A percentile compares a stretch with the other conserved stretches of the same genome.
Conservation (phyloP, 2,888 invertebrate genomes). For the Pristionchus japonicus region DNA sequence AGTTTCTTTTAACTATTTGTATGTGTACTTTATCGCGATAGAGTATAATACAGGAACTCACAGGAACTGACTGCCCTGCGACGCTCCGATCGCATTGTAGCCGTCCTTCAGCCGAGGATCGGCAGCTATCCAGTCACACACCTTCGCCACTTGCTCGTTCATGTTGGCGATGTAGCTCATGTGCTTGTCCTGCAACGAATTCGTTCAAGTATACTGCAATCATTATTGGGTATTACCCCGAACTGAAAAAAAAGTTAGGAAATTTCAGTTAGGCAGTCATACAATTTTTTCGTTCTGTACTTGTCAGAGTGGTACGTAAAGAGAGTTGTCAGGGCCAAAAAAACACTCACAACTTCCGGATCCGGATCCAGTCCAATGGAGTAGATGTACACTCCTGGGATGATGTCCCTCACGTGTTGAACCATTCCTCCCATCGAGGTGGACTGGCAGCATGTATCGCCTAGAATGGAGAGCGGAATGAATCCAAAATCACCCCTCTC, state of each 20-base stretch:
- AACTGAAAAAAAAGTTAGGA: too few relatives aligned
- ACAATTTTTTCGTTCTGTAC: too few relatives aligned
- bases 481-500: neutral
- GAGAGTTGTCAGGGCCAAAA: too few relatives aligned
- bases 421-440: constrained; percentile 89
- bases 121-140: constrained; percentile 80
- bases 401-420: constrained; percentile 82
- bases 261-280: too few relatives aligned
- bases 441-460: constrained; percentile 92
- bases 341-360: constrained; percentile 66
- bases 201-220: neutral
- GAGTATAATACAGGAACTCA: constrained; percentile 78
- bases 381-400: constrained; percentile 87
- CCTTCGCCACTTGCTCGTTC: constrained; percentile 80
- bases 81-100: constrained; percentile 96
- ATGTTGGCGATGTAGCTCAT: constrained; percentile 78
- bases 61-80: constrained; percentile 96
- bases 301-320: too few relatives aligned
- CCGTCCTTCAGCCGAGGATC: constrained; percentile 85
- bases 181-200: constrained; percentile 76
- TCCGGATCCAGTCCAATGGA: constrained; percentile 86
- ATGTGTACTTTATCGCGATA: too few relatives aligned
- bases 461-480: too few relatives aligned
- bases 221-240: too few relatives aligned
- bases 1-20: too few relatives aligned